These are phyloP conservation scores for Python bivittatus DNA, from an alignment of 2,113 vertebrate species.

Conservation along the genomic window DNA sequence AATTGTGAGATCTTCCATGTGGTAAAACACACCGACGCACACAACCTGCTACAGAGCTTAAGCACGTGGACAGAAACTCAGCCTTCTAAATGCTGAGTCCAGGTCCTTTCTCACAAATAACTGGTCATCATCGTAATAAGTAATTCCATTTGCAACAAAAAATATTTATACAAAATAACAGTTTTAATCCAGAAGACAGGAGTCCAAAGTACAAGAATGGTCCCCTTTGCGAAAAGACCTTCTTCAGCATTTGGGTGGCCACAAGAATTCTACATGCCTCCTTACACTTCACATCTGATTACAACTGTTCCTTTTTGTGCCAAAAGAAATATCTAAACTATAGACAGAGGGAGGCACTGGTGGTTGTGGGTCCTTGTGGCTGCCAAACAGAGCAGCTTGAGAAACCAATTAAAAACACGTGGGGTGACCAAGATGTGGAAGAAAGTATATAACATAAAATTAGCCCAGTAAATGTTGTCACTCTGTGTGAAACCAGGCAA, in stretches of 20 bases:
- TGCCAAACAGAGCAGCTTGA: slow-evolving; percentile 68
- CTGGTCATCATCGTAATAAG: background rate
- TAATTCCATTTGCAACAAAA: background rate
- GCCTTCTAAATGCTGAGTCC: background rate
- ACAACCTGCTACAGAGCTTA: background rate
- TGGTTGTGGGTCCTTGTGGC: slow-evolving; percentile 52
- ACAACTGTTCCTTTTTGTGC: slow-evolving; percentile 54
- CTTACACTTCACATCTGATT: slow-evolving; percentile 52
- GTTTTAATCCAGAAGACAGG: background rate
- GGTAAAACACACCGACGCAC: background rate
- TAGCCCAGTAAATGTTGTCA: slow-evolving; percentile 50
- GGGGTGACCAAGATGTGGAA: slow-evolving; percentile 54
- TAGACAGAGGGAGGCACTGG: slow-evolving; percentile 46
- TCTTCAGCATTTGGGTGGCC: slow-evolving; percentile 40
- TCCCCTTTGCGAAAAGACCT: slow-evolving; percentile 7
- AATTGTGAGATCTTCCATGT: background rate
- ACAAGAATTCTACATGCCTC: slow-evolving; percentile 45
- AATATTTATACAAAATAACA: slow-evolving; percentile 4
- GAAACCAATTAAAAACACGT: slow-evolving; percentile 67
- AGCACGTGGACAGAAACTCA: background rate
- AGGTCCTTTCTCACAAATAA: background rate
- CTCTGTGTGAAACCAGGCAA: slow-evolving; percentile 56
- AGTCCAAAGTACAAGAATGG: background rate
- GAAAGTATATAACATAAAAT: slow-evolving; percentile 57
- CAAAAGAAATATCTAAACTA: slow-evolving; percentile 62